phyloP scores from a whole-genome alignment of 2,888 invertebrate genomes.

The Nemotelus nigrinus region DNA sequence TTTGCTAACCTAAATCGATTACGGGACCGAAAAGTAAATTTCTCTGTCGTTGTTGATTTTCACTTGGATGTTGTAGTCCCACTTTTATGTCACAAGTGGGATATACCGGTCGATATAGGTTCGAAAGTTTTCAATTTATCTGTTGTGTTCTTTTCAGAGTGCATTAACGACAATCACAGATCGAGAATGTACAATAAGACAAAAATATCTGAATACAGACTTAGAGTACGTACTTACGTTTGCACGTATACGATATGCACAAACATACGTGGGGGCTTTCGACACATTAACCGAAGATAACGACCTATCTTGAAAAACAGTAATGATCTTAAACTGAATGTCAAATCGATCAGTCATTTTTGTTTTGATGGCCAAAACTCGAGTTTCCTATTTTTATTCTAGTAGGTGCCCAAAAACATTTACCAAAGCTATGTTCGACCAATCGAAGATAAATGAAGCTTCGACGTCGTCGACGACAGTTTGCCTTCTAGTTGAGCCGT shows the following conservation, averaged over 20 bases:
- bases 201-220: not conserved
- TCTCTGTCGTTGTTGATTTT: not conserved
- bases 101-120: too few relatives aligned
- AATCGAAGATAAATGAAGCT: too few relatives aligned
- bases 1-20: constrained; percentile 12
- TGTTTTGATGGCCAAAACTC: not conserved
- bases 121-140: too few relatives aligned
- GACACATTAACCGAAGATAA: not conserved
- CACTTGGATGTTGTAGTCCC: not conserved
- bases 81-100: not conserved
- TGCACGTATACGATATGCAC: too few relatives aligned
- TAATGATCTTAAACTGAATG: constrained; percentile 19
- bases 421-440: too few relatives aligned
- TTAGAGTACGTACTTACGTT: not conserved
- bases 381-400: too few relatives aligned
- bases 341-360: constrained; percentile 16
- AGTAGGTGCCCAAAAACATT: too few relatives aligned
- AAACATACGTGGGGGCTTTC: too few relatives aligned
- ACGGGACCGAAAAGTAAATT: not conserved
- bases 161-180: not conserved
- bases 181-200: not conserved
- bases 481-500: not conserved
- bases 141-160: not conserved
- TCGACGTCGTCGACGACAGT: too few relatives aligned
- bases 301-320: constrained; percentile 10